Base-by-base conservation (phyloP, 2,113 vertebrate genomes). In the Calcarius ornatus region DNA sequence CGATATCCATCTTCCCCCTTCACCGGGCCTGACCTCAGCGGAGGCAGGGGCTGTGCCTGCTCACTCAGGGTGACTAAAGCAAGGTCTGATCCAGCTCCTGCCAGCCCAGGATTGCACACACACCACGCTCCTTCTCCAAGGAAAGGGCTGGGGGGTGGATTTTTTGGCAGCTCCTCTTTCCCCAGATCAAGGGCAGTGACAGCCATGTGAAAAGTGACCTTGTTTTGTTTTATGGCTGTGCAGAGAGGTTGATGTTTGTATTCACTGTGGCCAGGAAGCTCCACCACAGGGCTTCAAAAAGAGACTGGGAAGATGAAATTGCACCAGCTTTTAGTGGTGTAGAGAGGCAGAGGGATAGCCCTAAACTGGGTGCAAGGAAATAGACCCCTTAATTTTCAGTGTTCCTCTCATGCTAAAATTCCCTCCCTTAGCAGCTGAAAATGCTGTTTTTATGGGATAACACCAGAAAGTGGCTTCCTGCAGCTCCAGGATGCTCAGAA, bases 341-440 rank as follows among this genome's bases (percentile, higher is more conserved):
- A 20, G 61, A 75, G 35, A 81, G 27, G 27, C 15, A 45, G 33
- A 69, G 61, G 47, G 21, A 25, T 1, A 59, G 20, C 20, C 63
- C 33, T 21, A 47, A 72, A 82, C 3, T 31, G 2, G 60, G 27
- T 3, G 7, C 28, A 71, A 63, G 7, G 48, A 81, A 76, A 82
- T 0, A 37, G 16, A n/a, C 4, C 12, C 25, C 66, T 65, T 33
- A 6, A 45, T 60, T 81, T 72, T 60, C 42, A 37, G 0, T 0
- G 0, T 21, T 81, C 37, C 18, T 17, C 18, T 83, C 2, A 2
- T 45, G 64, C 24, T 65, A 65, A 84, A 93, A 85, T 40, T 18
- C 33, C 72, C 19, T 25, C 20, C 22, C 6, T 11, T 9, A 50
- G 66, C 43, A 82, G 48, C 42, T 72, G 53, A 43, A 94, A 91